Evolutionary conservation across 2,797 vertebrate genomes (phyloP).

Genomic region (Arrhamphus sclerolepis): DNA sequence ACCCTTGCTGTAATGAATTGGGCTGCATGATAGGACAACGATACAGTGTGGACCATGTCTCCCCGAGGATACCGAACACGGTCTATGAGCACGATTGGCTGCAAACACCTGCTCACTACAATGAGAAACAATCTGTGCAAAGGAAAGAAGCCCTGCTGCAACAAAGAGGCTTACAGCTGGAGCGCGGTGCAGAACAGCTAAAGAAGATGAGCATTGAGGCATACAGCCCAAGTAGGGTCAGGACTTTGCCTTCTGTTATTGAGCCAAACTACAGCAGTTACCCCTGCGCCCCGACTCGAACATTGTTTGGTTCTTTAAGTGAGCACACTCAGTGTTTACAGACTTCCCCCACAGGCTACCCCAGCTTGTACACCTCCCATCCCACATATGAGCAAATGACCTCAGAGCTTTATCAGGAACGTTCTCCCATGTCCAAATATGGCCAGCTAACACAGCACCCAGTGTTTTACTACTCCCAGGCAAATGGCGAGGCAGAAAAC

Average conservation of each 20-base stretch:
- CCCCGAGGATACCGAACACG: conserved; percentile 53
- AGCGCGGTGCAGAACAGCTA: conserved; percentile 55
- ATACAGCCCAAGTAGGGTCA: conserved; percentile 57
- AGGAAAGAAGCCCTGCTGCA: conserved; percentile 68
- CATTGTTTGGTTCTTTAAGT: conserved; percentile 62
- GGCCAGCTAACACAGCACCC: conserved; percentile 76
- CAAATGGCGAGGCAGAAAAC: conserved; percentile 67
- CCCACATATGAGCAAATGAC: conserved; percentile 76
- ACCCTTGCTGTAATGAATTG: conserved; percentile 79
- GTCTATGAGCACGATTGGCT: conserved; percentile 74
- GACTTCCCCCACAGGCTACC: conserved; percentile 70
- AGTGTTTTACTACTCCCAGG: conserved; percentile 76
- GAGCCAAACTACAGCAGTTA: conserved; percentile 73
- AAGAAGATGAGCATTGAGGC: conserved; percentile 60
- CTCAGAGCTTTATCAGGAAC: conserved; percentile 78
- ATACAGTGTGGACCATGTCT: conserved; percentile 64
- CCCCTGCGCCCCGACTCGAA: conserved; percentile 56
- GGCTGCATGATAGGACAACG: conserved; percentile 75
- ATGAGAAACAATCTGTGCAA: conserved; percentile 54
- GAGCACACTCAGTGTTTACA: conserved; percentile 71
- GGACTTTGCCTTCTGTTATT: conserved; percentile 59
- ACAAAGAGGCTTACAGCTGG: conserved; percentile 67
- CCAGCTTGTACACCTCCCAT: conserved; percentile 62
- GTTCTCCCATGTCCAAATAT: conserved; percentile 77
- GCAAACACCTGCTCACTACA: conserved; percentile 54